Evolutionary conservation across 2,797 vertebrate species (phyloP), one percentile per base, ranked within the genome.

Genomic region (Galaxias olidus): DNA sequence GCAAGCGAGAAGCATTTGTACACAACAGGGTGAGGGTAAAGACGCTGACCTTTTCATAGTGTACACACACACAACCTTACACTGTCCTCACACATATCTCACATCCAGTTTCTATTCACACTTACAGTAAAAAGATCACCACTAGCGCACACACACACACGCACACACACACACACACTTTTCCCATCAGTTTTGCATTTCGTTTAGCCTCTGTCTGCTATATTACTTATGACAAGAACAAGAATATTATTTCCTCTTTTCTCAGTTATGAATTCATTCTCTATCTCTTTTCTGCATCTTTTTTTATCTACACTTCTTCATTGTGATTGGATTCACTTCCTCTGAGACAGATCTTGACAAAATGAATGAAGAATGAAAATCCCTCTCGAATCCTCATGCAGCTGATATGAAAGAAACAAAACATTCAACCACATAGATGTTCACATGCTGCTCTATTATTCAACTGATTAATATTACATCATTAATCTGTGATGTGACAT

Each of bases 1-100:
- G 90, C 87, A 98, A 98, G 83, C 90, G 97, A 58, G 91, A 93
- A 0, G 87, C 92, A 44, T 98, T 96, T 82, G 85, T 90, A 55
- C 79, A 89, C 49, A 87, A 81, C 67, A 92, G 86, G 91, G 97
- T 98, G 60, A 80, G 88, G 66, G 41, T 30, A 8, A 17, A n/a
- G 50, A 15, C 2, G 1, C 50, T 17, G n/a, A 17, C 17, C 9
- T 17, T 52, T n/a, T 52, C 55, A 13, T 40, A 4, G 11, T n/a
- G 0, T 11, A 59, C 11, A n/a, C 15, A 58, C 42, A 18, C 20
- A 45, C n/a, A 18, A 45, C 15, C 1, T 15, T n/a, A n/a, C n/a
- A n/a, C n/a, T n/a, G n/a, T n/a, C n/a, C n/a, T n/a, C n/a, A 9
- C 10, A 19, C 11, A 7, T 4, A 1, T 4, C 63, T 48, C 63